phyloP scores from a whole-genome alignment of 2,797 vertebrate species.

The Miichthys miiuy region DNA sequence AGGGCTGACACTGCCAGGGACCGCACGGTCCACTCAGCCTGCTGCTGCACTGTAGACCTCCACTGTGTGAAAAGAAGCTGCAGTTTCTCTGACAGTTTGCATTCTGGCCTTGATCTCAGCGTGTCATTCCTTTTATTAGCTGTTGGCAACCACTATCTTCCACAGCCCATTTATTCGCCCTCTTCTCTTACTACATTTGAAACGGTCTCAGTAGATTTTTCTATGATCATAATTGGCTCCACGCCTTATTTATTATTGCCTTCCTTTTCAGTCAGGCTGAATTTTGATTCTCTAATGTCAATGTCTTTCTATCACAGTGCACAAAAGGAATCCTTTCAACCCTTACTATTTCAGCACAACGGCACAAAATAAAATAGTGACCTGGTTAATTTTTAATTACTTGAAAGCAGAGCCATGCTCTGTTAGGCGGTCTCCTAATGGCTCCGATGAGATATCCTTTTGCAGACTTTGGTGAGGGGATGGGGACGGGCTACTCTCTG shows the following conservation, averaged over 20 bases:
- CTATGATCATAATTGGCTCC: constrained; percentile 42
- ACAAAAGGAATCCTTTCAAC: constrained; percentile 50
- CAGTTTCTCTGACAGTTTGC: background rate
- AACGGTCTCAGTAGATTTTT: background rate
- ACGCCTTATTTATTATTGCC: constrained; percentile 14
- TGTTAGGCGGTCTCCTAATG: constrained; percentile 63
- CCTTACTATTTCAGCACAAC: constrained; percentile 28
- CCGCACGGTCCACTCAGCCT: background rate
- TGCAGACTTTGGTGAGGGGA: constrained; percentile 49
- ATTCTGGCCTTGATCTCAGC: constrained; percentile 11
- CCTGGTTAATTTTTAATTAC: constrained; percentile 81
- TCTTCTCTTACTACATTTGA: background rate
- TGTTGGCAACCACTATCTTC: constrained; percentile 9
- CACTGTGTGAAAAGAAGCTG: background rate
- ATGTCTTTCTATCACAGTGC: constrained; percentile 17
- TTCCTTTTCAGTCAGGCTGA: constrained; percentile 33
- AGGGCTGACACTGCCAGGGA: background rate
- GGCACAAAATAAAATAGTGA: constrained; percentile 62
- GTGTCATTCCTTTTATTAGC: constrained; percentile 17
- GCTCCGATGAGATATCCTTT: constrained; percentile 74
- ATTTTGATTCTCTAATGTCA: constrained; percentile 58
- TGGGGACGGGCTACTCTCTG: constrained; percentile 56
- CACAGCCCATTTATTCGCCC: constrained; percentile 8
- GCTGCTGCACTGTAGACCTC: background rate
- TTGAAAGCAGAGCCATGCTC: constrained; percentile 68